Conservation (phyloP, 2,888 invertebrate species). For the Platycheirus albimanus region DNA sequence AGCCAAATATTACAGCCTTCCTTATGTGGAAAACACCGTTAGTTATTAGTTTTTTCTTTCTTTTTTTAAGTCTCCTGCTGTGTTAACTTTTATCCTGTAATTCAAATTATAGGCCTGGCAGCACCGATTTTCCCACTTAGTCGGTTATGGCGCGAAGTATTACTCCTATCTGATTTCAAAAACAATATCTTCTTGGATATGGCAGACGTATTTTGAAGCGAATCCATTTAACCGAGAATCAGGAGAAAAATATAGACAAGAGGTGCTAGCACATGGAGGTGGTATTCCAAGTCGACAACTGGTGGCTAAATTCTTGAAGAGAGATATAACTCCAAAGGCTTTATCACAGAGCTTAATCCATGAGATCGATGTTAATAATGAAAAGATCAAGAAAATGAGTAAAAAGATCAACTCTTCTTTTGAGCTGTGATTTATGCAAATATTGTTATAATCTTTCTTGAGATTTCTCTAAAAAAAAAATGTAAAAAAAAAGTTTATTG, state of each 20-base stretch:
- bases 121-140: conserved; percentile 96
- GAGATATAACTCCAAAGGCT: conserved; percentile 89
- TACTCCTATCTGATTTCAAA: conserved; percentile 98
- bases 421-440: conserved; percentile 14
- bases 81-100: conserved; percentile 1
- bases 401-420: conserved; percentile 47
- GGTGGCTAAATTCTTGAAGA: conserved; percentile 90
- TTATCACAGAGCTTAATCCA: conserved; percentile 91
- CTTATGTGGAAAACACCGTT: conserved; percentile 93
- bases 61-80: neutral
- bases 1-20: conserved; percentile 91
- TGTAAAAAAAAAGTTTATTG: neutral
- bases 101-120: conserved; percentile 94
- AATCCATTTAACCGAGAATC: conserved; percentile 90
- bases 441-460: neutral
- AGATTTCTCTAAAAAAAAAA: neutral
- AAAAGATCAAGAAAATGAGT: conserved; percentile 81
- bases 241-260: conserved; percentile 90
- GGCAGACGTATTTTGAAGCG: conserved; percentile 92
- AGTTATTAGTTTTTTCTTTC: conserved; percentile 75
- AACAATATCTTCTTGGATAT: conserved; percentile 95
- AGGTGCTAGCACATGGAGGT: conserved; percentile 94
- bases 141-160: conserved; percentile 99
- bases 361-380: conserved; percentile 87
- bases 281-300: conserved; percentile 91